A percentile compares a stretch with the other conserved stretches of the same genome.
These are phyloP conservation scores for Musca domestica DNA, from an alignment of 1,140 invertebrate genomes.

Conservation along the genomic window DNA sequence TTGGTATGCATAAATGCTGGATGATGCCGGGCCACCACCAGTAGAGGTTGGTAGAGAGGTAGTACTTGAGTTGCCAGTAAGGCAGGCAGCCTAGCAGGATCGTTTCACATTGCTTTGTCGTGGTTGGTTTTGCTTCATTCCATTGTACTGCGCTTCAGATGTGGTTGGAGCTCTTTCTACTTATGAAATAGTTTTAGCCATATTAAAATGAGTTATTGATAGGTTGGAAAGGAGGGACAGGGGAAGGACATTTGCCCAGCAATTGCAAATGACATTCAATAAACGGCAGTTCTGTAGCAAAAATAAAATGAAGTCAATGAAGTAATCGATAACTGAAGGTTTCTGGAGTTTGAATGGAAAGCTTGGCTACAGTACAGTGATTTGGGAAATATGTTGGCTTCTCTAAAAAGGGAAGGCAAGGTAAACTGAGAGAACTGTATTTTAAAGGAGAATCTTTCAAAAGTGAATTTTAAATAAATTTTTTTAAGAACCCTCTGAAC, in stretches of 20 bases:
- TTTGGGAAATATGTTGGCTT: too few species aligned
- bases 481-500: background rate
- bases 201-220: too few species aligned
- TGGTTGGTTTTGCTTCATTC: background rate
- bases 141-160: background rate
- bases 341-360: too few species aligned
- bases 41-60: background rate
- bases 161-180: background rate
- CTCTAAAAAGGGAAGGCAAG: background rate
- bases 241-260: too few species aligned
- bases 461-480: background rate
- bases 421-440: background rate
- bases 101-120: background rate
- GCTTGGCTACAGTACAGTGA: too few species aligned
- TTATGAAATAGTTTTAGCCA: background rate
- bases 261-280: too few species aligned
- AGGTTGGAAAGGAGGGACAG: too few species aligned
- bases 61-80: background rate
- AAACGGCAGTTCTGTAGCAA: too few species aligned
- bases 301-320: too few species aligned
- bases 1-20: conserved; percentile 36
- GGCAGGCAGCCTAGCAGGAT: too few species aligned
- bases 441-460: background rate
- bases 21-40: conserved; percentile 21
- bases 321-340: too few species aligned